Evolutionary conservation across 2,113 vertebrate species (phyloP).

Genomic region (Campylomormyrus tamandua): DNA sequence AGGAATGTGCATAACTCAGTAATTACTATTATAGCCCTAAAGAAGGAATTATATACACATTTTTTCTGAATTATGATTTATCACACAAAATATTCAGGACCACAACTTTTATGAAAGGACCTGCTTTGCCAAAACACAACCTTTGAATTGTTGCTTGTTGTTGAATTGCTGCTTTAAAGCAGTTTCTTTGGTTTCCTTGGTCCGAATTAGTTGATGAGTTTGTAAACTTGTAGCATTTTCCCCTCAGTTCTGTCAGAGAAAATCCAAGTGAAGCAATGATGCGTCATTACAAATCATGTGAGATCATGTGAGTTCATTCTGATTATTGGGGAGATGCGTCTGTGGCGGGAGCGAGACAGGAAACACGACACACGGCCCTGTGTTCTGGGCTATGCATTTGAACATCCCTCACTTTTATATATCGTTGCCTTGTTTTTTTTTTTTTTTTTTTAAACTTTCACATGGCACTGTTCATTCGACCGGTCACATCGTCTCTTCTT

Average conservation of each 20-base stretch:
- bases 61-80: not conserved
- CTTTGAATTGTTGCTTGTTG: not conserved
- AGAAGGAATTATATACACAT: not conserved
- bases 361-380: not conserved
- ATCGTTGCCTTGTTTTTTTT: not conserved
- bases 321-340: not conserved
- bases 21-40: not conserved
- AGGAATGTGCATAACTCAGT: not conserved
- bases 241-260: not conserved
- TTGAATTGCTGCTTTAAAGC: not conserved
- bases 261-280: not conserved
- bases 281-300: not conserved
- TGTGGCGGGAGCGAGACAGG: not conserved
- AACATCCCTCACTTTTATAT: not conserved
- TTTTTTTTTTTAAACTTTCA: not conserved
- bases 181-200: not conserved
- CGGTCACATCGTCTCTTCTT: not conserved
- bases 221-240: not conserved
- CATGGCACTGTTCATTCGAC: not conserved
- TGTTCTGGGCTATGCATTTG: not conserved
- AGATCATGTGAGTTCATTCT: not conserved
- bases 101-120: not conserved
- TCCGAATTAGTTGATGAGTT: not conserved
- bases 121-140: not conserved
- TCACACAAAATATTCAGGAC: not conserved